Conservation (phyloP, 2,888 invertebrate species). For the Opisthograptis luteolata region DNA sequence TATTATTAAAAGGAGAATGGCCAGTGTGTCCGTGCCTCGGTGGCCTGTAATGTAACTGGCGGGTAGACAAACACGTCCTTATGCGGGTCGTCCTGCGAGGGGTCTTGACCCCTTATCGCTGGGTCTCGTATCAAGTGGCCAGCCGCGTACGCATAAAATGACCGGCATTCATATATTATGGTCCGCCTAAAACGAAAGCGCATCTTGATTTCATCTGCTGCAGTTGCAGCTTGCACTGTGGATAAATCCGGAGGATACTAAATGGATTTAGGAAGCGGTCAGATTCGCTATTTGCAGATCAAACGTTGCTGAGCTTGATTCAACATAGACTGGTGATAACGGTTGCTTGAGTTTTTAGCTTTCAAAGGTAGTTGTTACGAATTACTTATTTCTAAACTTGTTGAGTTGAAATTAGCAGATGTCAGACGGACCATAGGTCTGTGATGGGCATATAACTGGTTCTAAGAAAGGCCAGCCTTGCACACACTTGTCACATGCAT, state of each 20-base stretch:
- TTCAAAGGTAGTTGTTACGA: too few species aligned
- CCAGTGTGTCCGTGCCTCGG: slow-evolving; percentile 31
- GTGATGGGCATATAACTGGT: not conserved
- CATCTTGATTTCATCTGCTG: slow-evolving; percentile 39
- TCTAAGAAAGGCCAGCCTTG: slow-evolving; percentile 6
- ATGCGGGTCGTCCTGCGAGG: slow-evolving; percentile 60
- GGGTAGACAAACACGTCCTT: slow-evolving; percentile 64
- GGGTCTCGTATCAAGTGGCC: slow-evolving; percentile 53
- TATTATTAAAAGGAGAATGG: slow-evolving; percentile 34
- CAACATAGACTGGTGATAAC: slow-evolving; percentile 3
- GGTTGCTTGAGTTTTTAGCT: too few species aligned
- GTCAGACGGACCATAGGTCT: not conserved
- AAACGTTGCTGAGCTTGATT: slow-evolving; percentile 7
- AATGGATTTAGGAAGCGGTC: slow-evolving; percentile 23
- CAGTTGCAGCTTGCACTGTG: slow-evolving; percentile 9
- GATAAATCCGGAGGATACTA: slow-evolving; percentile 15
- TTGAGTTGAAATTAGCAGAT: too few species aligned
- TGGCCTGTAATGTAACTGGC: slow-evolving; percentile 24
- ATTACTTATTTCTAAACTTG: too few species aligned
- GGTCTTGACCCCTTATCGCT: slow-evolving; percentile 74
- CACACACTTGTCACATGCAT: too few species aligned
- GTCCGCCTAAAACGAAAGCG: slow-evolving; percentile 25
- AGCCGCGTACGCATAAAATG: slow-evolving; percentile 55
- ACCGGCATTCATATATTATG: slow-evolving; percentile 52
- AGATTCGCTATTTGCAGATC: slow-evolving; percentile 19